These are phyloP conservation scores for Portevinia maculata DNA, from an alignment of 2,888 invertebrate genomes.

Conservation along the genomic window DNA sequence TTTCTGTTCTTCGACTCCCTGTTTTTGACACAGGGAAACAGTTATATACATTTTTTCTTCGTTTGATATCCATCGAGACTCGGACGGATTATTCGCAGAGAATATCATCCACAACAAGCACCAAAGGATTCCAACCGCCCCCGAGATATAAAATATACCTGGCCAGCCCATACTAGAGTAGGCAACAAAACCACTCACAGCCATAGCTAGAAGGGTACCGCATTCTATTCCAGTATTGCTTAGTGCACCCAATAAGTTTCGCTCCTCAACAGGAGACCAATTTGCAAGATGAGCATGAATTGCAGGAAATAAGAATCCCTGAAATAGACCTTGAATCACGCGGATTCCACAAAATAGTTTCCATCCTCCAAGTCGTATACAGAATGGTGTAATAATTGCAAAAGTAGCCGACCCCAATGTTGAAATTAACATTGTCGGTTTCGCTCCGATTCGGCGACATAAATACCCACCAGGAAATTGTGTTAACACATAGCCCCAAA, in stretches of 20 bases:
- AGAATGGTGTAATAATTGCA: constrained; percentile 87
- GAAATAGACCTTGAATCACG: constrained; percentile 87
- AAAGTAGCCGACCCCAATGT: constrained; percentile 87
- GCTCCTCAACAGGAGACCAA: constrained; percentile 87
- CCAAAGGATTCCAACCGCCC: constrained; percentile 84
- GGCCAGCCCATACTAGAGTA: constrained; percentile 87
- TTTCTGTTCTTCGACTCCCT: constrained; percentile 40
- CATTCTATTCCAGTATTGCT: constrained; percentile 86
- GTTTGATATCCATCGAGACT: constrained; percentile 84
- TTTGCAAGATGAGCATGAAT: constrained; percentile 87
- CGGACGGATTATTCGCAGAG: constrained; percentile 85
- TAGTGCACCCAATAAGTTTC: constrained; percentile 85
- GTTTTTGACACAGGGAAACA: constrained; percentile 79
- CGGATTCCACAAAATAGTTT: constrained; percentile 85
- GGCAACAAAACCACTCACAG: constrained; percentile 86
- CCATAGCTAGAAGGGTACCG: constrained; percentile 87
- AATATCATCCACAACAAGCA: constrained; percentile 84
- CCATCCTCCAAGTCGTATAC: constrained; percentile 87
- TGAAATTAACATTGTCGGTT: constrained; percentile 85
- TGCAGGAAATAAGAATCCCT: constrained; percentile 87
- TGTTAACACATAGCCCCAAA: constrained; percentile 89
- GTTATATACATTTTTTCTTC: constrained; percentile 86
- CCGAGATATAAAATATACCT: constrained; percentile 86
- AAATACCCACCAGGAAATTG: constrained; percentile 87
- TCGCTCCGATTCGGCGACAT: constrained; percentile 88